Base-by-base conservation (phyloP, 1,140 invertebrate genomes). In the Maniola jurtina region DNA sequence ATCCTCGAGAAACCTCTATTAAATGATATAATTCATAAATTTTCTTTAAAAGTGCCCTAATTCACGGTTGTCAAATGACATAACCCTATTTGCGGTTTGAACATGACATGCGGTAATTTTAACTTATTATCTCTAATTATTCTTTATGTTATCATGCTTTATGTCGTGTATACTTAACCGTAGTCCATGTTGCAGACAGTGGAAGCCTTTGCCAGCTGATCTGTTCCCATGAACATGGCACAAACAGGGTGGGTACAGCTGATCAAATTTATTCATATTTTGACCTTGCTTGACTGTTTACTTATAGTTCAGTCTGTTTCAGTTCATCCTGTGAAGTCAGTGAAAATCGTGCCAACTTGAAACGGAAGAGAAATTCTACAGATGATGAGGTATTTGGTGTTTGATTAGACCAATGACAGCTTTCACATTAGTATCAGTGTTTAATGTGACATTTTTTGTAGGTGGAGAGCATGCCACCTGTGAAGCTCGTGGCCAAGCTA, bases 81-180 rank as follows among this genome's bases (percentile, higher is more conserved):
- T 90, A 90, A 90, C 88, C 88, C 88, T 89, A 90, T 87, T 90
- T 87, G 79, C 75, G 75, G 80, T 75, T 84, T 80, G 77, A 80
- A 79, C 80, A 86, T 87, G 88, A 90, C 88, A 90, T 89, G 86
- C 86, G 88, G 86, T 87, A 84, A 86, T 86, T 88, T 88, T 81
- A 76, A 72, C 76, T 66, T 70, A 70, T 79, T 77, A 72, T 58
- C 65, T 72, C 55, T 69, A 79, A 68, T 66, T 76, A 72, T 71
- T 52, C 14, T 56, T 61, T 66, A 61, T 48, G 40, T 54, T 71
- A 59, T 68, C 47, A 36, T 58, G 35, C 60, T 61, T 54, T 38
- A 54, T 42, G 42, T 36, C 42, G 14, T 62, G 9, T 56, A 66
- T 63, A 70, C 68, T 80, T 66, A 82, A 64, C n/a, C 35, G 61